Conservation (phyloP, 2,888 invertebrate species). For the Nymphalis urticae region DNA sequence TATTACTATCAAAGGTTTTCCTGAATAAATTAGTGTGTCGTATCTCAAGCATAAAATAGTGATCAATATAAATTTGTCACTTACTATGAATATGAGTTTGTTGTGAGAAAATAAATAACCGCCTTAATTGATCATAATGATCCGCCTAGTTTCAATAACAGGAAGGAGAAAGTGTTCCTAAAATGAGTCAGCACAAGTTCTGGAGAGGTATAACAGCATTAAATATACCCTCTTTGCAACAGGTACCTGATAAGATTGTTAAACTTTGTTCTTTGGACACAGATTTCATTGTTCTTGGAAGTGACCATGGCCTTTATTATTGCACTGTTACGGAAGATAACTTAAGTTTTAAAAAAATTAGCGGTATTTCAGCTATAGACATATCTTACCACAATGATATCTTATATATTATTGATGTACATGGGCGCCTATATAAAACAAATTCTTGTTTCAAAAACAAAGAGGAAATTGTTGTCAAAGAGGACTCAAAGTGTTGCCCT, state of each 20-base stretch:
- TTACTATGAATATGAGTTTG: background rate
- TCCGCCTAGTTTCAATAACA: constrained; percentile 36
- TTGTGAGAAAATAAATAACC: constrained; percentile 18
- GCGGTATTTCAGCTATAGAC: constrained; percentile 82
- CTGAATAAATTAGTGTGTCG: constrained; percentile 6
- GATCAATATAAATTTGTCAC: background rate
- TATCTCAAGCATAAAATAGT: background rate
- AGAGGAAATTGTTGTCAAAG: constrained; percentile 83
- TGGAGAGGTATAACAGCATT: constrained; percentile 72
- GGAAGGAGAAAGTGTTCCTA: constrained; percentile 52
- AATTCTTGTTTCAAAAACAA: constrained; percentile 78
- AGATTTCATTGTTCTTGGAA: constrained; percentile 71
- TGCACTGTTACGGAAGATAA: constrained; percentile 66
- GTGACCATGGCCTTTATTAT: constrained; percentile 73
- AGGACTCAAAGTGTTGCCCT: constrained; percentile 84
- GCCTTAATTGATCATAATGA: constrained; percentile 36
- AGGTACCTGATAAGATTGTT: constrained; percentile 74
- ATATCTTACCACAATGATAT: constrained; percentile 83
- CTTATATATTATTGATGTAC: constrained; percentile 83
- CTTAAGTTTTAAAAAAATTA: constrained; percentile 71
- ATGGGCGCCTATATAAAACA: constrained; percentile 83
- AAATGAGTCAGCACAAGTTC: constrained; percentile 78
- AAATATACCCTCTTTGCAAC: constrained; percentile 58
- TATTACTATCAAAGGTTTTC: background rate
- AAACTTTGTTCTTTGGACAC: constrained; percentile 67